Evolutionary conservation across 2,797 vertebrate species (phyloP), one percentile per base, ranked within the genome.

Genomic region (Champsocephalus esox): DNA sequence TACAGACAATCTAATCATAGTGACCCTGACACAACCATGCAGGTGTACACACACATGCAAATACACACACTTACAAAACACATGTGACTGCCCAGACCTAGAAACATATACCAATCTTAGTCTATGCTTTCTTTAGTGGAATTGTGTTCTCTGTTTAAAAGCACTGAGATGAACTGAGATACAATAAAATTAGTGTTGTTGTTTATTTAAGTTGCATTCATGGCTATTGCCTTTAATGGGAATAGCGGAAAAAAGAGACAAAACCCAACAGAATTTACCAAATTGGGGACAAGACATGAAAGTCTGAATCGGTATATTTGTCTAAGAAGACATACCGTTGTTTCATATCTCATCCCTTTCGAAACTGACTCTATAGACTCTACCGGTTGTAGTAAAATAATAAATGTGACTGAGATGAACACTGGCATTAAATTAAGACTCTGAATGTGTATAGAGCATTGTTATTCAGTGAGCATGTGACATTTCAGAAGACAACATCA

Each of bases 1-100:
- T 50, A 14, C 19, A 1, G 12, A 74, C 73, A 81, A 74, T 86
- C 59, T 78, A 74, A 81, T 78, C 58, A 72, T 9, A 43, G 51
- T 32, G 11, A 49, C 48, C 21, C 67, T 19, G 69, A 73, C 61
- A 59, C 46, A 64, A 73, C 19, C 46, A 17, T 58, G 45, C 46
- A 60, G 72, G 66, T 64, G 44, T 66, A 19, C 41, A 46, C 50
- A 48, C 46, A 32, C 63, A 41, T 46, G 38, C 45, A 12, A n/a
- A 24, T n/a, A 34, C 19, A 51, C 56, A 49, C 44, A 16, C 16
- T 24, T 45, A 43, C 32, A 49, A 28, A 48, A 51, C 19, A 51
- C 62, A 50, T 12, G 5, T 13, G 12, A 5, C 2, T 16, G 12
- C 10, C 17, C 17, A 52, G 12, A 44, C 7, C 12, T 12, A 50